phyloP scores from a whole-genome alignment of 2,113 vertebrate species.

The Festucalex cinctus region DNA sequence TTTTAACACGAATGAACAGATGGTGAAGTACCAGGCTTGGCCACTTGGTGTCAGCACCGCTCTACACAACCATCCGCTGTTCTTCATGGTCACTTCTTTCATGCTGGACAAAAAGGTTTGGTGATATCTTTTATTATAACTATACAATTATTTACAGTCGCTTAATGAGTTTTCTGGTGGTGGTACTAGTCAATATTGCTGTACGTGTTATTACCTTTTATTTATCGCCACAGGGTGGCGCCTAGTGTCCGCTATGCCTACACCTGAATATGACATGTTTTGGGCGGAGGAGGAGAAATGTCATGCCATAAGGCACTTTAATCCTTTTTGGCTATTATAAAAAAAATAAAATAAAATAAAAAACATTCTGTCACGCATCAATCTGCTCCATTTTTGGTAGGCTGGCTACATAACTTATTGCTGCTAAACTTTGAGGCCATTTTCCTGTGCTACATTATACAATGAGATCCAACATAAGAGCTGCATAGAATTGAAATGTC shows the following conservation, averaged over 20 bases:
- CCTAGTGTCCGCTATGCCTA: neutral
- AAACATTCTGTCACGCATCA: constrained; percentile 67
- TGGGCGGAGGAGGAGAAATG: constrained; percentile 50
- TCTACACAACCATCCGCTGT: neutral
- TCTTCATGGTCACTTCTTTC: neutral
- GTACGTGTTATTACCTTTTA: neutral
- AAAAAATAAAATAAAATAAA: neutral
- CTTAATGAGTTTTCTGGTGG: neutral
- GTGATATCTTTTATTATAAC: neutral
- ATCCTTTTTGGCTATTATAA: constrained; percentile 46
- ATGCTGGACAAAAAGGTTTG: neutral
- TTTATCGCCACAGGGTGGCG: constrained; percentile 31
- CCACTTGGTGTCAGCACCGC: constrained; percentile 55
- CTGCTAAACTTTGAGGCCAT: constrained; percentile 21
- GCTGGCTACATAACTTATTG: neutral
- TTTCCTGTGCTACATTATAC: neutral
- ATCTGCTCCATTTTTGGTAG: constrained; percentile 48
- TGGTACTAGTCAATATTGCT: neutral
- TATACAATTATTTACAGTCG: neutral
- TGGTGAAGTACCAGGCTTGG: neutral
- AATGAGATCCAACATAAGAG: neutral
- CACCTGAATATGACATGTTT: constrained; percentile 8
- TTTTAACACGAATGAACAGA: too few relatives aligned
- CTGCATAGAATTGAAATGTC: too few relatives aligned
- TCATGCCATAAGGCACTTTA: constrained; percentile 67